Base-by-base conservation (phyloP, 1,140 invertebrate species). In the Luehdorfia chinensis region DNA sequence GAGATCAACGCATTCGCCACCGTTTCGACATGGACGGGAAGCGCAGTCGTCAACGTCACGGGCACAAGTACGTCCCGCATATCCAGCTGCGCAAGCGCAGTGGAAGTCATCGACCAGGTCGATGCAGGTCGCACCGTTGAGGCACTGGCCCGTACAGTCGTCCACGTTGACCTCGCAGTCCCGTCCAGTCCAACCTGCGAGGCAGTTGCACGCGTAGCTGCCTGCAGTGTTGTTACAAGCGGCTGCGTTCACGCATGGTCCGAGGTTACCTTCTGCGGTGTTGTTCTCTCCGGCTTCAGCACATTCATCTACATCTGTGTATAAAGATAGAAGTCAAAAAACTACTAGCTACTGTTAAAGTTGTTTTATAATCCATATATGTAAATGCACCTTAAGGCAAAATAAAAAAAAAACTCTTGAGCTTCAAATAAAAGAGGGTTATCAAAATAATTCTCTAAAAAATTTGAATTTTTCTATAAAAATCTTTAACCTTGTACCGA, bases 131-230 rank as follows among this genome's bases (percentile, higher is more conserved):
- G 94, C 95, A 9, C 93, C 94, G 84, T 97, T 93, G 55, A 92
- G 89, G 83, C 96, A 98, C 66, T 96, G 96, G 1, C 93, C 94
- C 4, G 92, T 89, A 84, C 97, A 98, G 75, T 94, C 94, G 77
- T 96, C 92, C 70, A 97, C 95, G 79, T 97, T 96, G 63, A 93
- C 90, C 59, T 94, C 93, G 86, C 96, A 98, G 59, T 94, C 93
- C 75, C 94, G 93, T 11, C 91, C 95, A 4, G 91, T 93, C 94
- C 97, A 99, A 13, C 97, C 95, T 36, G 92, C 91, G 25, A 92
- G 87, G 79, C 94, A 93, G 57, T 92, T 86, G 79, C 95, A 98
- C 64, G 90, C 88, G 78, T 96, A 97, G 44, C 95, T 94, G 0
- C 96, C 96, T 1, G 91, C 90, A 16, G 93, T 85, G 84, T 96